Base-by-base conservation (phyloP, 2,113 vertebrate genomes). In the Mormyrus lacerda region DNA sequence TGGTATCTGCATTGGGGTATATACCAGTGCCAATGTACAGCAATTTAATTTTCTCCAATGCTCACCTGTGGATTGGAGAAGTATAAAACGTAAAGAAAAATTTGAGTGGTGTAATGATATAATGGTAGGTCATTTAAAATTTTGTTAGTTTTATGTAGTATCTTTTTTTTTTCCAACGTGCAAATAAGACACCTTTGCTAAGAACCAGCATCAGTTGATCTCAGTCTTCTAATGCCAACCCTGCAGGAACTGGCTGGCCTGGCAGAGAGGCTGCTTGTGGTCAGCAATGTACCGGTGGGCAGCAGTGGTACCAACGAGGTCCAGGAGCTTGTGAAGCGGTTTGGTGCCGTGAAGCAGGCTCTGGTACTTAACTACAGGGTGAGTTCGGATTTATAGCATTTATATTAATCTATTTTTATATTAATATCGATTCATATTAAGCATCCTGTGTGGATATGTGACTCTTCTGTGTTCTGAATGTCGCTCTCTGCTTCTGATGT, bases 361-460 rank as follows among this genome's bases (percentile, higher is more conserved):
- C 85, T 93, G 53, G 65, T 85, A 17, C 89, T 93, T 10, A 93
- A 92, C 87, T 69, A 90, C 79, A 91, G 61, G 91, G 93, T 93
- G 91, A 91, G 88, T 69, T 13, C 0, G 9, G 55, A 9, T 69
- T 44, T 21, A 44, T 24, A 1, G 1, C 2, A 21, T 55, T 21
- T 7, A 55, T 53, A 53, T 50, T 50, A 50, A 50, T 53, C 19
- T 17, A 5, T 55, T 2, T 21, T 55, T 21, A 21, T 53, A 55
- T 55, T 1, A 24, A 55, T 55, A 55, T 55, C 7, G 19, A 6
- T 21, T 39, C 8, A 27, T 44, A 10, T n/a, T 24, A 6, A 27
- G 82, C 17, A 10, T 58, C 35, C 53, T 8, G 53, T 61, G 85
- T 35, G 3, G 6, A 9, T 27, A 7, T 58, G 8, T 55, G 21